Base-by-base conservation (phyloP, 1,140 invertebrate species). In the Vollenhovia emeryi region DNA sequence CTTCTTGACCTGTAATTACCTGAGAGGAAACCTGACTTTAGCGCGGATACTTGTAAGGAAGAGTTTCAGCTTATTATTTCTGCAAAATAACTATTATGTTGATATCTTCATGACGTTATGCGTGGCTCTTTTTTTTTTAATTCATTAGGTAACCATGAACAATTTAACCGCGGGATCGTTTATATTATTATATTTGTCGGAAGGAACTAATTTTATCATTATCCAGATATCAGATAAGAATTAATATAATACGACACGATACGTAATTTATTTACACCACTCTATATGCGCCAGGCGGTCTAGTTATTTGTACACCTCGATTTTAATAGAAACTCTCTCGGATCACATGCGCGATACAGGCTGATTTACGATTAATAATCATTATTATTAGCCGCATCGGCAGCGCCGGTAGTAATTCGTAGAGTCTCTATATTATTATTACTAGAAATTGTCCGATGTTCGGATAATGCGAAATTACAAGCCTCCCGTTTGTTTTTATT, bases 1-100 rank as follows among this genome's bases (percentile, higher is more conserved):
- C 64, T 8, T 66, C 50, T 82, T 43, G 50, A 43, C 18, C 30
- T 59, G 36, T 57, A 73, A 59, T 80, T 30, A 57, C 8, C 1
- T 24, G 18, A 36, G 30, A 66, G 15, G 30, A 18, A 78, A 36
- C 24, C 13, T 11, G 36, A 5, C 24, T 43, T 43, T 1, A 24
- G 9, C 40, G 43, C 7, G 2, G 21, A 13, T 59, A 64, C 13
- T 48, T 33, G 33, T 11, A 24, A 64, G 33, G 13, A 78, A 59
- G n/a, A 64, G 27, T n/a, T 59, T 30, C 1, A 59, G 24, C 2
- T 59, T 75, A 59, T 59, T n/a, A 75, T 60, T 43, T 66, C 15
- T 60, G 9, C 48, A 11, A 76, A 62, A n/a, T 43, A 43, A 60
- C 7, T 45, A 6, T 59, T 59, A 30, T 30, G 9, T 43, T 69